A percentile compares a stretch with the other conserved stretches of the same genome.
Conservation (phyloP, 2,113 vertebrate genomes). For the Petroica traversi region DNA sequence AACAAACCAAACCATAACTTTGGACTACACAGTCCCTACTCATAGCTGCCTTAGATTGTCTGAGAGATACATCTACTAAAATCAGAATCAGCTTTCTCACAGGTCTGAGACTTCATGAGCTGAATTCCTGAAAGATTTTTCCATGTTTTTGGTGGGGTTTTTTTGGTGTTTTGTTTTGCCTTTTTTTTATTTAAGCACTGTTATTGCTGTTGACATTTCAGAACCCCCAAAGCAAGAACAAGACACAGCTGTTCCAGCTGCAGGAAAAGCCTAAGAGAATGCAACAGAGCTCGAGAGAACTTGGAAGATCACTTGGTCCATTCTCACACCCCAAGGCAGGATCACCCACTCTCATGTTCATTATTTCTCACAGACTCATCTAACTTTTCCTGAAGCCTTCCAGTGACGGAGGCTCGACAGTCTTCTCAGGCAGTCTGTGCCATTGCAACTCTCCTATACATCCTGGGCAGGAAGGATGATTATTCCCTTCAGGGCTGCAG, state of each 20-base stretch:
- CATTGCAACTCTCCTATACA: neutral
- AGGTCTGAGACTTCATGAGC: neutral
- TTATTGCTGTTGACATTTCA: neutral
- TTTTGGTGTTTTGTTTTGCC: neutral
- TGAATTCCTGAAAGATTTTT: neutral
- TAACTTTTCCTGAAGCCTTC: neutral
- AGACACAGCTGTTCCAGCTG: neutral
- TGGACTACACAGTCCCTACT: neutral
- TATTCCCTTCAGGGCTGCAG: neutral
- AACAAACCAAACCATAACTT: neutral
- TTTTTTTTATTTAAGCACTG: neutral
- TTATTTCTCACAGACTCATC: neutral
- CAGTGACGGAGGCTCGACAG: neutral
- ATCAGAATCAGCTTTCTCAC: neutral
- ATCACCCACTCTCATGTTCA: neutral
- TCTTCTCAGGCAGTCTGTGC: neutral
- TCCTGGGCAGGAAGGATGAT: neutral
- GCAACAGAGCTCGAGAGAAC: neutral
- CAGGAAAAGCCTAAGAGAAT: neutral
- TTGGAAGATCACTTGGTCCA: neutral
- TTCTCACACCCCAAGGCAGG: neutral
- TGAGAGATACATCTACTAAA: neutral
- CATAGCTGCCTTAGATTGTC: neutral
- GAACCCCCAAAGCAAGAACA: neutral
- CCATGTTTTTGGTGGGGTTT: neutral